phyloP scores from a whole-genome alignment of 2,113 vertebrate genomes.

The Phalacrocorax carbo region DNA sequence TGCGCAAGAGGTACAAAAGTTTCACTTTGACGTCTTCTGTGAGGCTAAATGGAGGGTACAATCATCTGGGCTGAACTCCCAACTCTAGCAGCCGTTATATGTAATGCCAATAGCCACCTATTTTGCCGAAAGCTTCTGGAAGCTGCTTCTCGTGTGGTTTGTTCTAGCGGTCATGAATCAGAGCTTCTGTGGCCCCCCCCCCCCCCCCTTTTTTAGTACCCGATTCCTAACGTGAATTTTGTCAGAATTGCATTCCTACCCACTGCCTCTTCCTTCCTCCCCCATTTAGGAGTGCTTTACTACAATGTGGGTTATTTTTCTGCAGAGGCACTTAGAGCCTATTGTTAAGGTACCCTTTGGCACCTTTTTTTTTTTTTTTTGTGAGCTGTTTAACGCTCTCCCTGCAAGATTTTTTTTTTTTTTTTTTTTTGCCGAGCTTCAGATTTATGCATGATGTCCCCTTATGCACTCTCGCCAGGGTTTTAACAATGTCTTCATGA shows the following conservation, averaged over 20 bases:
- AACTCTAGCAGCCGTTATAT: background rate
- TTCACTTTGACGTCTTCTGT: background rate
- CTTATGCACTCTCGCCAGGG: background rate
- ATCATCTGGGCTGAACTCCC: background rate
- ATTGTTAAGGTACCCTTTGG: background rate
- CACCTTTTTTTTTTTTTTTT: background rate
- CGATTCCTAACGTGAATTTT: background rate
- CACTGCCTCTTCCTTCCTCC: background rate
- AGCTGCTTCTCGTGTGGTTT: background rate
- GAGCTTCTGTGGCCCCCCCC: too few relatives aligned
- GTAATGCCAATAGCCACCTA: background rate
- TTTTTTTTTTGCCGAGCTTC: background rate
- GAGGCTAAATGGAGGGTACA: background rate
- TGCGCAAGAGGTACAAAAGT: background rate
- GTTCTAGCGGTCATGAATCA: background rate
- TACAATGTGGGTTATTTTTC: rapidly evolving
- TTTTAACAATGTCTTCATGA: background rate
- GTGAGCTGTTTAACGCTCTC: background rate
- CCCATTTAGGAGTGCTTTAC: background rate
- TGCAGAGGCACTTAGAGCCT: background rate
- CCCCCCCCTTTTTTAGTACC: background rate
- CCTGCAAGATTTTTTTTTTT: background rate
- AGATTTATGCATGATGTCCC: background rate
- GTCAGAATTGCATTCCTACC: background rate
- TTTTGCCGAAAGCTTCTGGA: background rate